Evolutionary conservation across 1,140 invertebrate species (phyloP).

Genomic region (Drosophila virilis): DNA sequence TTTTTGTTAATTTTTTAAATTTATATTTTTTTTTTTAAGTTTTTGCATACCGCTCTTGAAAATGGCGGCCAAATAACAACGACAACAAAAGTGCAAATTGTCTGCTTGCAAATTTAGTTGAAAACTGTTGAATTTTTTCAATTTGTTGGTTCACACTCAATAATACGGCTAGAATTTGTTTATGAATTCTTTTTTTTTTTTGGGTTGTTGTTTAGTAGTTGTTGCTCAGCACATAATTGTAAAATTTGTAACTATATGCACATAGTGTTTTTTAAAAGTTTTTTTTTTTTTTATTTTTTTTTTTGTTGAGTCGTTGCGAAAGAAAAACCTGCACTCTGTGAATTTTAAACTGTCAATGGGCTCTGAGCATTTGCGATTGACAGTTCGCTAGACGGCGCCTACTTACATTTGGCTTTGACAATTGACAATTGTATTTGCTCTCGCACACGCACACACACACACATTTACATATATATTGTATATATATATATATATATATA

Average conservation of each 20-base stretch:
- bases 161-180: background rate
- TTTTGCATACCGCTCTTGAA: constrained; percentile 66
- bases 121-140: constrained; percentile 40
- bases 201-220: no score
- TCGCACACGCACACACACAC: constrained; percentile 8
- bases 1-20: constrained; percentile 26
- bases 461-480: no score
- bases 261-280: constrained; percentile 11
- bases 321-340: constrained; percentile 42
- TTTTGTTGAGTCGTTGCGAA: constrained; percentile 9
- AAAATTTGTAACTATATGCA: constrained; percentile 14
- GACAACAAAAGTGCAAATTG: constrained; percentile 40
- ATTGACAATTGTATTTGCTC: constrained; percentile 36
- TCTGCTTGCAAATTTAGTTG: constrained; percentile 29
- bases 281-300: constrained; percentile 3
- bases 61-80: constrained; percentile 61
- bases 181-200: constrained; percentile 8
- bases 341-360: constrained; percentile 41
- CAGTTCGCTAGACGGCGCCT: constrained; percentile 19
- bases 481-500: no score
- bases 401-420: constrained; percentile 45
- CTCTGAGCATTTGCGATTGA: constrained; percentile 11
- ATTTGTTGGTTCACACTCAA: background rate
- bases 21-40: constrained; percentile 3
- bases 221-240: background rate